Conservation (phyloP, 2,797 vertebrate species). For the Crocidura indochinensis region DNA sequence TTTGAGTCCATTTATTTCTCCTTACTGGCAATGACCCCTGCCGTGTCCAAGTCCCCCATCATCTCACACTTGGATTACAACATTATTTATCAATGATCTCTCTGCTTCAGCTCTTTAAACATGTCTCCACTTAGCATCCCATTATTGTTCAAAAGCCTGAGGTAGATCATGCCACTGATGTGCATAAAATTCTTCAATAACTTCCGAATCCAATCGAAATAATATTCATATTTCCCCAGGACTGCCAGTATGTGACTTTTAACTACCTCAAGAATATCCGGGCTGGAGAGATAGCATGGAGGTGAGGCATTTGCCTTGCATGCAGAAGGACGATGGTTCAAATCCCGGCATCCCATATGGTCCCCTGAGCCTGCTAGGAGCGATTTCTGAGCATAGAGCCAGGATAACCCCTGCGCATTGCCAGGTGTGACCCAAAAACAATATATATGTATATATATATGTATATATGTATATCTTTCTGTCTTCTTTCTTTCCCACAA, state of each 20-base stretch:
- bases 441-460: no score
- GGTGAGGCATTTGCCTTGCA: no score
- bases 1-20: not conserved
- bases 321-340: no score
- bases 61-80: not conserved
- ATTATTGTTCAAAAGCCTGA: conserved; percentile 56
- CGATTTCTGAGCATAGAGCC: no score
- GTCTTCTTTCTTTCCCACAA: conserved; percentile 15
- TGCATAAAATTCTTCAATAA: conserved; percentile 51
- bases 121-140: conserved; percentile 22
- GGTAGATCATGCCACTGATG: conserved; percentile 6
- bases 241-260: not conserved
- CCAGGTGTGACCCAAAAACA: no score
- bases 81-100: not conserved
- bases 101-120: conserved; percentile 45
- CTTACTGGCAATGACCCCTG: not conserved
- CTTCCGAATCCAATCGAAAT: conserved; percentile 26
- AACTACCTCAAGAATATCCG: not conserved
- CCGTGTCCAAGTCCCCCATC: not conserved
- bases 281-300: no score
- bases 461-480: no score
- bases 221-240: conserved; percentile 29
- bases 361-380: no score
- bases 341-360: no score
- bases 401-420: no score